These are phyloP conservation scores for Alosa alosa DNA, from an alignment of 2,113 vertebrate species.

Conservation along the genomic window DNA sequence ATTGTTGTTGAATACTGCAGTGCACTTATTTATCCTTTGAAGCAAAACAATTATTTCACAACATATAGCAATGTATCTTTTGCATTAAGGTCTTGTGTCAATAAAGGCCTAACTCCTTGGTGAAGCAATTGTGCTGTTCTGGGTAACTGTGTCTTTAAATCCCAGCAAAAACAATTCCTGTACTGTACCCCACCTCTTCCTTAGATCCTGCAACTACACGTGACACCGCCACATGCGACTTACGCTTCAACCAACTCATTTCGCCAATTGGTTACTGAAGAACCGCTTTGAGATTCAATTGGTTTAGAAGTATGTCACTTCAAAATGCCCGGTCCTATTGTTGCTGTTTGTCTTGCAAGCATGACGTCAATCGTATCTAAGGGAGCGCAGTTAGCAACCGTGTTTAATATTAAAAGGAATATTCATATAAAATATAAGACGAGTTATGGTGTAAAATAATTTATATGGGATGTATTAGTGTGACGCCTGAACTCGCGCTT, in stretches of 20 bases:
- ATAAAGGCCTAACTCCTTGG: not conserved
- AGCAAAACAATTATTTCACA: too few relatives aligned
- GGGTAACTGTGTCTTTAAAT: conserved; percentile 51
- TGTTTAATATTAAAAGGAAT: conserved; percentile 27
- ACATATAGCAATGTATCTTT: not conserved
- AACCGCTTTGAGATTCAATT: conserved; percentile 53
- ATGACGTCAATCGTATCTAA: conserved; percentile 69
- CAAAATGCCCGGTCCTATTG: conserved; percentile 54
- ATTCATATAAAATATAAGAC: not conserved
- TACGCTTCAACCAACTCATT: conserved; percentile 37
- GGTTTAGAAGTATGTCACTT: conserved; percentile 48
- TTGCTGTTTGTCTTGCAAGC: conserved; percentile 60
- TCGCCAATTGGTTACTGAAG: conserved; percentile 55
- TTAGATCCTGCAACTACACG: conserved; percentile 61
- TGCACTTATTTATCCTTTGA: too few relatives aligned
- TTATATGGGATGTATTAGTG: not conserved
- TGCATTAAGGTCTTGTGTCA: not conserved
- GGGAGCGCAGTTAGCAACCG: conserved; percentile 39
- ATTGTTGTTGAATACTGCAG: too few relatives aligned
- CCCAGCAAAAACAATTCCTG: conserved; percentile 50
- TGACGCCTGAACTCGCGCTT: not conserved
- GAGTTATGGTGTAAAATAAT: not conserved
- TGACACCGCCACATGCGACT: conserved; percentile 55
- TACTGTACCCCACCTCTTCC: conserved; percentile 55
- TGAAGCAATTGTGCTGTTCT: not conserved